Evolutionary conservation across 2,888 invertebrate genomes (phyloP).

Genomic region (Emmelina monodactyla): DNA sequence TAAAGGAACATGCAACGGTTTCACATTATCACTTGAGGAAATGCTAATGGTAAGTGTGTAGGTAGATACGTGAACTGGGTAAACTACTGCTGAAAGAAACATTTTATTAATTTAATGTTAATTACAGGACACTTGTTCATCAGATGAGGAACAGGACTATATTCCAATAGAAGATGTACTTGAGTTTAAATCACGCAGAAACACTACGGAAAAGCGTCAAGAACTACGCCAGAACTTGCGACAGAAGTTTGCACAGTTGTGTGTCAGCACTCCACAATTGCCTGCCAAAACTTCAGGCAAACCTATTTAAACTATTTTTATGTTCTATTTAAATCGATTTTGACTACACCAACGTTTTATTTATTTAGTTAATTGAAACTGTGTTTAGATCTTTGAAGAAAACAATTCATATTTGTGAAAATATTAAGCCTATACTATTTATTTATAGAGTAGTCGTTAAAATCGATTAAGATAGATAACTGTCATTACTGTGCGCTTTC

Average conservation of each 20-base stretch:
- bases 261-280: slow-evolving; percentile 58
- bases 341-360: too few relatives aligned
- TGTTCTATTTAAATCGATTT: too few relatives aligned
- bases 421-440: too few relatives aligned
- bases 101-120: not conserved
- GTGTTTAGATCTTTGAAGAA: too few relatives aligned
- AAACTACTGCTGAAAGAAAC: too few relatives aligned
- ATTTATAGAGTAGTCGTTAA: too few relatives aligned
- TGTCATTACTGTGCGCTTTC: too few relatives aligned
- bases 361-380: too few relatives aligned
- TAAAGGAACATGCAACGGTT: slow-evolving; percentile 51
- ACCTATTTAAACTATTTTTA: not conserved
- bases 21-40: slow-evolving; percentile 74
- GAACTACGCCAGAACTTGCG: slow-evolving; percentile 83
- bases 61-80: slow-evolving; percentile 1
- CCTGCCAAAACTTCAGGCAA: not conserved
- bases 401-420: too few relatives aligned
- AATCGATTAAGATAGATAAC: too few relatives aligned
- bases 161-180: slow-evolving; percentile 90
- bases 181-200: slow-evolving; percentile 84
- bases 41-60: slow-evolving; percentile 75
- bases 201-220: slow-evolving; percentile 80
- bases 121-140: slow-evolving; percentile 77
- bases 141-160: slow-evolving; percentile 79
- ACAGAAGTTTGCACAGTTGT: slow-evolving; percentile 83